Base-by-base conservation (phyloP, 2,797 vertebrate genomes). In the Tangara arthus region DNA sequence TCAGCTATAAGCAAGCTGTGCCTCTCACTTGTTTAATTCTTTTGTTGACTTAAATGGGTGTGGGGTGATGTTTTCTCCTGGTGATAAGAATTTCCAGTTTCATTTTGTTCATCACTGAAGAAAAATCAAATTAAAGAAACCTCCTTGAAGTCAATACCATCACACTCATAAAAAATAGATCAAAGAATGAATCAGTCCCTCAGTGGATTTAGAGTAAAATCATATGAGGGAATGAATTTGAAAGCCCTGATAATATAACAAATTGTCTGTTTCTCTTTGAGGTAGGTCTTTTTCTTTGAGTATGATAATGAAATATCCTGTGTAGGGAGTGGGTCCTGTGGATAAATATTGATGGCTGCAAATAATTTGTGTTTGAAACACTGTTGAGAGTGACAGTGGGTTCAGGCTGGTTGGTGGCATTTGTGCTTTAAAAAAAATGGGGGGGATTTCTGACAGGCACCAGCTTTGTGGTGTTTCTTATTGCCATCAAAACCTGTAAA, bases 171-270 rank as follows among this genome's bases (percentile, higher is more conserved):
- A 95, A 94, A 95, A 92, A 83, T 80, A 91, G 81, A 91, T 95
- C 82, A 80, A 94, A 93, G 83, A 90, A 59, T 71, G 56, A 80
- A 90, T 82, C 82, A 84, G 68, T 78, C 72, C 63, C 61, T 64
- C 59, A 47, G 76, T 82, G 75, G 70, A 72, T 93, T 96, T 82
- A 73, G 68, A 91, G 84, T 93, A 85, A 96, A 96, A 80, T 95
- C 60, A 32, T 93, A 42, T 41, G 68, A 93, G 71, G 75, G 87
- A 93, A 72, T 89, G 78, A 73, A 73, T 87, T 89, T 93, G 87
- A 93, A 93, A 93, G 81, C 52, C 95, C 64, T 87, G 84, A 93
- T 92, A 95, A 82, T 82, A 80, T 82, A 93, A 84, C 71, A 90
- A 95, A 92, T 94, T 70, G 50, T 90, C 89, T 89, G 26, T 85